Evolutionary conservation across 2,888 invertebrate genomes (phyloP), one percentile per base, ranked within the genome.

Genomic region (Steinernema carpocapsae): DNA sequence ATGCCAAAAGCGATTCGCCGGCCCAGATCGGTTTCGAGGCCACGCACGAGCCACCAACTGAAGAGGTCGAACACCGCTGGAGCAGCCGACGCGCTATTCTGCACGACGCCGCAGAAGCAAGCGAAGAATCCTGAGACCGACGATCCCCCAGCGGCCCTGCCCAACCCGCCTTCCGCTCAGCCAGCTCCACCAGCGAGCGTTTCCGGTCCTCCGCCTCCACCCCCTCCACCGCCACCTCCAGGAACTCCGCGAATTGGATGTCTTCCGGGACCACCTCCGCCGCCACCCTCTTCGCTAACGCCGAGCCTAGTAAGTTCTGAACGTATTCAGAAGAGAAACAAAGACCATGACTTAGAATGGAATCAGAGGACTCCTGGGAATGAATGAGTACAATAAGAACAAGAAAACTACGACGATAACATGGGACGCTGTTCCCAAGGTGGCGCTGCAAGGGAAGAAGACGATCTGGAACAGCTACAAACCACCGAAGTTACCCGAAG

Each of bases 301-400:
- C 29, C 17, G 22, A 52, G 24, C 4, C 52, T 52, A 24, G 52
- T 52, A 22, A 52, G 52, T 52, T 52, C 37, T 10, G 4, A 37
- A 3, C 10, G 3, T 6, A 37, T 37, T 37, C 3, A 37, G 3
- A 37, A 6, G 10, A 6, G 3, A 37, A 37, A 37, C 4, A 37
- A 6, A 6, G 4, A 3, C 10, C 3, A 6, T 37, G 4, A 37
- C 43, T 43, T 26, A 51, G 48, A 71, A 29, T 43, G 71, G 71
- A 19, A 48, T 48, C 46, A 42, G 24, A 26, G 71, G 51, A 29
- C 32, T 71, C 17, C 71, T 46, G 1, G 46, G 48, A 17, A 71
- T 51, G 71, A 51, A 48, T 26, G 51, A 46, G n/a, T 71, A 71
- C 71, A 71, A 51, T 4, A 71, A 71, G 51, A 71, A 26, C 51